Percentiles rank a stretch among this genome's conserved stretches.
Conservation (phyloP, 2,113 vertebrate genomes). For the Thymallus thymallus region DNA sequence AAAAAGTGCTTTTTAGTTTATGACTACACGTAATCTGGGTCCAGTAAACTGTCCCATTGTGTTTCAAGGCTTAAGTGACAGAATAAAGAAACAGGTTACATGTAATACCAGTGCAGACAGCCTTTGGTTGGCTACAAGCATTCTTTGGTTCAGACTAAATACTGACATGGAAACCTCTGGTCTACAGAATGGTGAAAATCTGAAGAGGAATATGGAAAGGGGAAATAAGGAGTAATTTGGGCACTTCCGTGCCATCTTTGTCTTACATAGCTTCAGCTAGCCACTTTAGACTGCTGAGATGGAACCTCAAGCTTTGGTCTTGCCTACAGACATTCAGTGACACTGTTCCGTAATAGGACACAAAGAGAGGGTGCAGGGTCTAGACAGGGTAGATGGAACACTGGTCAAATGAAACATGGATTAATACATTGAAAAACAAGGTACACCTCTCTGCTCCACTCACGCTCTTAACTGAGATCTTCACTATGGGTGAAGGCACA, state of each 20-base stretch:
- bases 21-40: background rate
- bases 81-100: background rate
- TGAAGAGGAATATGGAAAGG: no score
- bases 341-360: background rate
- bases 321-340: background rate
- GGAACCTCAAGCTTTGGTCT: no score
- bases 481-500: background rate
- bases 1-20: no score
- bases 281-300: no score
- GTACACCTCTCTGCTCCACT: background rate
- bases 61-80: background rate
- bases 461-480: no score
- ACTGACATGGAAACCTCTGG: no score
- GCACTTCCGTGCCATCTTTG: no score
- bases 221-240: no score
- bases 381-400: background rate
- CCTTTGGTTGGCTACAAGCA: background rate
- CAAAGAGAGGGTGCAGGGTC: background rate
- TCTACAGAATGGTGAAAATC: no score
- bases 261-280: no score
- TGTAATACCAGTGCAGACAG: background rate
- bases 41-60: no score
- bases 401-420: constrained; percentile 14
- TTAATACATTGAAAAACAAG: background rate
- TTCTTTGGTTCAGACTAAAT: background rate